These are phyloP conservation scores for Okapia johnstoni DNA, from an alignment of 2,113 vertebrate genomes.

Conservation along the genomic window DNA sequence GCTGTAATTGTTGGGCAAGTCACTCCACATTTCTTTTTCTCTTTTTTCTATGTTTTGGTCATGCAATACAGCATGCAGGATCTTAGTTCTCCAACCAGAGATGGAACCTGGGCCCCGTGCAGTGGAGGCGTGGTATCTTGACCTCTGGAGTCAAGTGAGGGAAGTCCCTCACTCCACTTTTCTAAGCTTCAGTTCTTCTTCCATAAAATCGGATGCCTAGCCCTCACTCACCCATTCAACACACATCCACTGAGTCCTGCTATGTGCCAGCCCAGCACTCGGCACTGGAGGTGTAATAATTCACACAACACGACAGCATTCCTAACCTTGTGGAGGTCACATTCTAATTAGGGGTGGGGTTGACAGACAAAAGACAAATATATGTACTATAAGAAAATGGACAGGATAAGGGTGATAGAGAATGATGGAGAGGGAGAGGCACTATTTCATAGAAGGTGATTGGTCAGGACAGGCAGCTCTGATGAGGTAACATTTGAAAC, in stretches of 20 bases:
- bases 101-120: background rate
- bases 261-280: background rate
- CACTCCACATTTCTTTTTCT: background rate
- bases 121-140: background rate
- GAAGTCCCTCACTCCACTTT: background rate
- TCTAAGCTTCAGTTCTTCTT: background rate
- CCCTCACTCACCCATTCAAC: background rate
- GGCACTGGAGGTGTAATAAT: background rate
- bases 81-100: background rate
- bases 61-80: background rate
- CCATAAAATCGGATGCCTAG: background rate
- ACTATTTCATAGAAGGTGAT: background rate
- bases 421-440: background rate
- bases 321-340: background rate
- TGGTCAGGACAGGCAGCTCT: background rate
- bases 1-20: background rate
- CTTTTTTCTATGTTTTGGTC: background rate
- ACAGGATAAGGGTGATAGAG: background rate
- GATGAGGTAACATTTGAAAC: background rate
- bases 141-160: background rate
- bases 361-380: background rate
- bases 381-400: background rate
- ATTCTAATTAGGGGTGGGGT: background rate
- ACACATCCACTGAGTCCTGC: background rate
- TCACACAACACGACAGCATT: background rate